Base-by-base conservation (phyloP, 2,888 invertebrate genomes). In the Caenorhabditis angaria region DNA sequence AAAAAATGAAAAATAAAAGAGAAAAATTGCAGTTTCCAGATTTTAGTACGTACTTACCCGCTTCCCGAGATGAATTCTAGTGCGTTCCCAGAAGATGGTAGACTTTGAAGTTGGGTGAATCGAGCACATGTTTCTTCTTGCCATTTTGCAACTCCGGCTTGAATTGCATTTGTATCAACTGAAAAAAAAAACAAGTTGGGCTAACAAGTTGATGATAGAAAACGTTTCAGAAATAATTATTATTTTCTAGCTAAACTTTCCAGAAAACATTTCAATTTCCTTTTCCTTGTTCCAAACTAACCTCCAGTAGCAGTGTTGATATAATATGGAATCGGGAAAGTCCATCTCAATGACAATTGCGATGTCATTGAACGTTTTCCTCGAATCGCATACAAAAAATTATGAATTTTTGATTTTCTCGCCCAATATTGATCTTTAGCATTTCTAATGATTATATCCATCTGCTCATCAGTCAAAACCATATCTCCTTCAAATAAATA, bases 401-500 rank as follows among this genome's bases (percentile, higher is more conserved):
- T 60, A 25, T 53, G 32, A 1, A 50, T 18, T 24, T 51, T 20
- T 10, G 61, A 70, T 32, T 75, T 71, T n/a, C 67, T 67, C 32
- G 73, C 77, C 74, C 79, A 77, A 29, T 78, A 66, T 50, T 76
- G 72, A 61, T 77, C 76, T 22, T 66, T 65, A 12, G 65, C 73
- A 53, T 76, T 78, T 61, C 73, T 70, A 28, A 71, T 66, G 10
- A 82, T 62, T 14, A 65, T 64, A 28, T 80, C 73, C 77, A 83
- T 73, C 57, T 85, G 84, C 24, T 78, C 77, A 53, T 76, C 70
- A 1, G 80, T 84, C 41, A 85, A 62, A 47, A 85, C 72, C 66
- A 85, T 83, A 61, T 85, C 85, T 64, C 85, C 85, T 70, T 85
- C 84, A 62, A 85, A 85, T n/a, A 85, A 76, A 51, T 81, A 82